Base-by-base conservation (phyloP, 2,888 invertebrate genomes). In the Thumatha senex region DNA sequence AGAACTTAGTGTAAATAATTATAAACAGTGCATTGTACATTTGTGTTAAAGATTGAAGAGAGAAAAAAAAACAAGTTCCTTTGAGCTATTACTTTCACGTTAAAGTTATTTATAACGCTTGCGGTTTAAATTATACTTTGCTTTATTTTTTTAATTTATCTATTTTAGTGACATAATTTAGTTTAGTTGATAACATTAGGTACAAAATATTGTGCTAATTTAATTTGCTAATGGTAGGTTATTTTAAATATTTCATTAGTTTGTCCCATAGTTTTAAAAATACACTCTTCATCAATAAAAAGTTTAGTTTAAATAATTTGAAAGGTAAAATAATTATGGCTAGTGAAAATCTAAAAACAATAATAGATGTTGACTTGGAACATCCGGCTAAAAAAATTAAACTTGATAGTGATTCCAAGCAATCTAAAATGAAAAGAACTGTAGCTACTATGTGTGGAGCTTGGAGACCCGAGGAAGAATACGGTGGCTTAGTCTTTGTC, bases 361-460 rank as follows among this genome's bases (percentile, higher is more conserved):
- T 80, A 60, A 69, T 70, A 56, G 76, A 80, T 61, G 63, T 64
- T 24, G 63, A 59, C 58, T 61, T 77, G 40, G 76, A 81, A 48
- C 74, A 62, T 43, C 82, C 85, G 0, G 65, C 69, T 0, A 90
- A 89, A 68, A 89, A 82, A 75, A 67, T 84, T 0, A 86, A 83
- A 70, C 30, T 82, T 31, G 56, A 54, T 3, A 61, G 49, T 48
- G 53, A 49, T 30, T 31, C 7, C 11, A 7, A 54, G 3, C 51
- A 46, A 40, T 34, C 46, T 41, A 51, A 51, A n/a, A 48, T 63
- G 24, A 72, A 63, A 51, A 85, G 92, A 58, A 91, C 89, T 51
- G 90, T 92, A 10, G 85, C 81, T 2, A 92, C 92, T 40, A 91
- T 91, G 90, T 92, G 92, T 75, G 92, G 92, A 49, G 78, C 90